Base-by-base conservation (phyloP, 2,888 invertebrate genomes). In the Tiliacea citrago region DNA sequence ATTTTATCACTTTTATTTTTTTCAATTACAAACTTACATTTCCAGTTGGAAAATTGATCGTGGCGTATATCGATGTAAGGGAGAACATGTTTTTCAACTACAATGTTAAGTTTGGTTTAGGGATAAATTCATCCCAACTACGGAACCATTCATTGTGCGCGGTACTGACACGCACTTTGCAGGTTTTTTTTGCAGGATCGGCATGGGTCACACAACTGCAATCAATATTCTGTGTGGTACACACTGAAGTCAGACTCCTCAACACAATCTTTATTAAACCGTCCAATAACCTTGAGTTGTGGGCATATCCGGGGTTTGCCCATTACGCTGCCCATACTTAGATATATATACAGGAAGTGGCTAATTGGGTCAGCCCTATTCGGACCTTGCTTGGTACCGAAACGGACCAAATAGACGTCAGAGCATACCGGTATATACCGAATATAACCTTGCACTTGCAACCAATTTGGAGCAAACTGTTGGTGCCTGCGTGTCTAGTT, bases 391-490 rank as follows among this genome's bases (percentile, higher is more conserved):
- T 60, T 57, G 60, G n/a, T 63, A 67, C 42, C 8, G 21, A 51
- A 68, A 75, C 18, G 72, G 42, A 69, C 62, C 35, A 47, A 67
- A 58, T 65, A 18, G 53, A 66, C 60, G 70, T 65, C 68, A 57
- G 53, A 66, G 35, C 21, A 68, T 66, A 81, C 77, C 57, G 74
- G 77, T 84, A 45, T 61, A 65, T 18, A 73, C 77, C 68, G 77
- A 70, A 73, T 70, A 62, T 70, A 82, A 73, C 85, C 86, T 85
- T 85, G 79, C 79, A 77, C 75, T 86, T 77, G 82, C 70, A 67
- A 39, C 63, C 74, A 72, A 81, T 84, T 67, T 76, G 62, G 61
- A 67, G 63, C 68, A 67, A 70, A 70, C 51, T 24, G 68, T 24
- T 62, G 74, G 67, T 81, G 81, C 62, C 73, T 73, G 42, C 47